phyloP scores from a whole-genome alignment of 2,888 invertebrate genomes.

The Coelopa pilipes region DNA sequence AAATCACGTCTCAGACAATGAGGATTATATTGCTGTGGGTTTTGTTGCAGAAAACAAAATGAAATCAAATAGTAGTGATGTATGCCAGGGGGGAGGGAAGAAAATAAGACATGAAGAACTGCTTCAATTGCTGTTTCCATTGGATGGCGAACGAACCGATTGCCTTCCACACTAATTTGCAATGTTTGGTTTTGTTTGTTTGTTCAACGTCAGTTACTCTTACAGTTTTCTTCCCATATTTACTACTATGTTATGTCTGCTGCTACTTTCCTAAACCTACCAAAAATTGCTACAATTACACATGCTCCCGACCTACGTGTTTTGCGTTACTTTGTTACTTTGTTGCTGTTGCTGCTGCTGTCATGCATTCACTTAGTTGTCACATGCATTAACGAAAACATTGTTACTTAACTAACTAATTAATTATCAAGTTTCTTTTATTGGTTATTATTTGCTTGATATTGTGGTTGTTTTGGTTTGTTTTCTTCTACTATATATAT shows the following conservation, averaged over 20 bases:
- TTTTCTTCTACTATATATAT: background rate
- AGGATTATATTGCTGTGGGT: no score
- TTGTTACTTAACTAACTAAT: background rate
- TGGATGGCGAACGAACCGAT: no score
- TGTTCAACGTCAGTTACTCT: background rate
- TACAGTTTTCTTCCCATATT: no score
- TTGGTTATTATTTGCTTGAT: background rate
- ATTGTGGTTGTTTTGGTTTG: background rate
- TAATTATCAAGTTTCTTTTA: background rate
- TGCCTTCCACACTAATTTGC: no score
- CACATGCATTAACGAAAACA: background rate
- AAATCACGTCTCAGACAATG: no score
- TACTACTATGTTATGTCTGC: no score
- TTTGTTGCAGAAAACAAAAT: no score
- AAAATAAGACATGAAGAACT: no score
- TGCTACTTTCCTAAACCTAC: background rate
- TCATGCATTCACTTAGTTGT: background rate
- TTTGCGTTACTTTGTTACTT: background rate
- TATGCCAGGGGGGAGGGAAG: no score
- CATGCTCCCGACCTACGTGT: conserved; percentile 43
- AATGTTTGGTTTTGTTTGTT: background rate
- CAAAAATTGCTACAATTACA: conserved; percentile 38
- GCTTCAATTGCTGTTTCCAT: no score
- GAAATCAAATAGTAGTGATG: no score
- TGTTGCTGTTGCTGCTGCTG: background rate